phyloP scores from a whole-genome alignment of 2,888 invertebrate genomes.

The Meliscaeva auricollis region DNA sequence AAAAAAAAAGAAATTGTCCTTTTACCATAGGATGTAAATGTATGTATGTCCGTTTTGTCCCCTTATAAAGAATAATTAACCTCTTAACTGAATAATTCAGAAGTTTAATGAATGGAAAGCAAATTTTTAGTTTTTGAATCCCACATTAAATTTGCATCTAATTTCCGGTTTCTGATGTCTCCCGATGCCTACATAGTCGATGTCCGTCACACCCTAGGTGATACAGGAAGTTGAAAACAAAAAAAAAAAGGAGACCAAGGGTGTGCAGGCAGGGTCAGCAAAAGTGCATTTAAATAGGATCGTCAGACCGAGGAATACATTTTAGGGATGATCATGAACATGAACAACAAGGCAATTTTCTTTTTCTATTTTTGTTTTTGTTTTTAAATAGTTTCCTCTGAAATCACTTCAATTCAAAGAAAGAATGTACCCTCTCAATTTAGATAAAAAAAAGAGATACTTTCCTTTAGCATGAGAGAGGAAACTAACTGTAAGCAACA shows the following conservation, averaged over 20 bases:
- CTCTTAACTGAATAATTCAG: conserved; percentile 52
- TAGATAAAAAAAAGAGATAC: conserved; percentile 23
- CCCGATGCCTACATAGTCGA: conserved; percentile 10
- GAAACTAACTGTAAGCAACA: conserved; percentile 59
- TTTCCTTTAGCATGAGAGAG: not conserved
- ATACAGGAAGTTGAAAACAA: conserved; percentile 66
- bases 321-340: conserved; percentile 41
- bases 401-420: conserved; percentile 59
- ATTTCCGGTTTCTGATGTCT: conserved; percentile 80
- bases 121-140: conserved; percentile 81
- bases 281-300: conserved; percentile 42
- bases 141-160: conserved; percentile 84
- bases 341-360: not conserved
- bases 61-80: conserved; percentile 5
- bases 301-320: conserved; percentile 1
- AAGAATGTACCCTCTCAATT: conserved; percentile 15
- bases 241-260: conserved; percentile 35
- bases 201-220: conserved; percentile 59
- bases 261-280: conserved; percentile 60
- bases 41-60: not conserved
- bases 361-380: no score
- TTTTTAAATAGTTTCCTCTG: no score
- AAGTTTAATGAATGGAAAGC: conserved; percentile 78
- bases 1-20: conserved; percentile 48
- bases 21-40: not conserved